Percentiles rank a stretch among this genome's conserved stretches.
These are phyloP conservation scores for Thryonomys swinderianus DNA, from an alignment of 2,113 vertebrate species.

Conservation along the genomic window DNA sequence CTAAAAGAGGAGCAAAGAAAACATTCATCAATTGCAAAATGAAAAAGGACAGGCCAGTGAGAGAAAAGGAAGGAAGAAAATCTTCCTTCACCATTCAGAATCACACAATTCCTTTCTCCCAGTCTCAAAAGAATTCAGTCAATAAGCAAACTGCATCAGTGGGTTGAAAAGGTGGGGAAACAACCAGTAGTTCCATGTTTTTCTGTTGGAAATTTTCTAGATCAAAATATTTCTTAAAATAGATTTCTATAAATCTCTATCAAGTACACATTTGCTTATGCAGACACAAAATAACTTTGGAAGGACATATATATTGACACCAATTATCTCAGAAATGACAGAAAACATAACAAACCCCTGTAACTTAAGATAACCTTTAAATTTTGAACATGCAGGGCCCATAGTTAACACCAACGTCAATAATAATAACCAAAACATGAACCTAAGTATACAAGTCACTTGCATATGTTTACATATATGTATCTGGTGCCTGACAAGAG, in stretches of 20 bases:
- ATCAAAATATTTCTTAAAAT: slow-evolving; percentile 20
- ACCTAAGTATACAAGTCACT: not conserved
- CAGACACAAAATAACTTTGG: not conserved
- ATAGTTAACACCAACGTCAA: not conserved
- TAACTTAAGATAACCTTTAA: not conserved
- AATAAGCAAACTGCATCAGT: not conserved
- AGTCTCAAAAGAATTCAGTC: not conserved
- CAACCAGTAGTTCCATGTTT: not conserved
- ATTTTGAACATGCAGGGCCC: not conserved
- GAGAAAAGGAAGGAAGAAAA: not conserved
- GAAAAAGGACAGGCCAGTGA: not conserved
- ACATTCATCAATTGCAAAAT: not conserved
- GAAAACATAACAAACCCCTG: not conserved
- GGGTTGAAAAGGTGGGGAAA: not conserved
- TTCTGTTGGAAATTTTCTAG: slow-evolving; percentile 12
- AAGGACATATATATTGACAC: not conserved
- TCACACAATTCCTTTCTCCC: not conserved
- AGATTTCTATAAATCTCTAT: not conserved
- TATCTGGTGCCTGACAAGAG: not conserved
- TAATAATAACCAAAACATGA: not conserved
- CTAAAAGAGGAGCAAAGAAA: slow-evolving; percentile 31
- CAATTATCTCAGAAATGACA: not conserved
- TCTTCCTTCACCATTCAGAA: not conserved
- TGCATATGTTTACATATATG: not conserved
- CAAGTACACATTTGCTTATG: slow-evolving; percentile 21